Percentiles rank a stretch among this genome's conserved stretches.
Conservation (phyloP, 2,797 vertebrate genomes). For the Novumbra hubbsi region DNA sequence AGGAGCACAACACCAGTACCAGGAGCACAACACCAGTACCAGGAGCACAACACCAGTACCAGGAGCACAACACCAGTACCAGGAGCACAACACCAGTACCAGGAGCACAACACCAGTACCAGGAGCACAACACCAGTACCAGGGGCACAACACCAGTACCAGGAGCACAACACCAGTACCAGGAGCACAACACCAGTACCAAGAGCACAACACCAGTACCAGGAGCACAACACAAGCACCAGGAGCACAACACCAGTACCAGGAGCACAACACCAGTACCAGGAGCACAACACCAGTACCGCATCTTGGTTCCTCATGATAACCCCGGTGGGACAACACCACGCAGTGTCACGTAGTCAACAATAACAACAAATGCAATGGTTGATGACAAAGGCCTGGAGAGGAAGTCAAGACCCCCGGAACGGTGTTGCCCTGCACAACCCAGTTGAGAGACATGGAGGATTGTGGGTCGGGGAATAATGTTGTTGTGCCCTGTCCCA, state of each 20-base stretch:
- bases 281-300: neutral
- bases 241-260: neutral
- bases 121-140: neutral
- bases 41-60: neutral
- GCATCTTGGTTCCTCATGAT: no score
- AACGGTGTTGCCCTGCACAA: no score
- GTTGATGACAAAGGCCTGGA: conserved; percentile 4
- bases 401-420: conserved; percentile 1
- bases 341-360: no score
- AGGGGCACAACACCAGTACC: neutral
- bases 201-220: neutral
- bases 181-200: neutral
- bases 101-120: neutral
- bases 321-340: no score
- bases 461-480: neutral
- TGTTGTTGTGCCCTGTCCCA: no score
- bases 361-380: neutral
- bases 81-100: neutral
- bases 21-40: neutral
- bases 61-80: neutral
- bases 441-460: neutral
- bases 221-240: no score
- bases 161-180: neutral
- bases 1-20: neutral
- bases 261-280: neutral